Conservation (phyloP, 2,888 invertebrate genomes). For the Hemicrepidius hirtus region DNA sequence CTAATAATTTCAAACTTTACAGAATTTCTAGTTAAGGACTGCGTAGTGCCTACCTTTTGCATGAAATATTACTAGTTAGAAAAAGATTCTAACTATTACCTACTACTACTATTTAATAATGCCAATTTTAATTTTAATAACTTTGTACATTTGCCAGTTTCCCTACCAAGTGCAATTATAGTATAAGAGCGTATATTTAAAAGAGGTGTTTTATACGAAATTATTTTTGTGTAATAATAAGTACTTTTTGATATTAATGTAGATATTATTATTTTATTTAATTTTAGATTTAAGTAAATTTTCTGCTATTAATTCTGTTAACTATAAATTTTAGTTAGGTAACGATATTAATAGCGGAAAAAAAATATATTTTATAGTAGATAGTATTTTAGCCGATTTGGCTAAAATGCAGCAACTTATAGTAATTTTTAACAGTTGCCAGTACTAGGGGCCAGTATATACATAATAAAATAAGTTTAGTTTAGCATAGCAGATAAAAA, state of each 20-base stretch:
- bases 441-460: conserved; percentile 55
- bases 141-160: conserved; percentile 44
- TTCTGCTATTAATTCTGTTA: conserved; percentile 32
- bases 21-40: too few species aligned
- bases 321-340: too few species aligned
- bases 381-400: conserved; percentile 1
- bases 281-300: conserved; percentile 25
- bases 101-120: conserved; percentile 1
- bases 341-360: conserved; percentile 9
- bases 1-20: too few species aligned
- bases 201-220: conserved; percentile 27
- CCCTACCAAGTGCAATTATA: conserved; percentile 53
- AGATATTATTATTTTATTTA: conserved; percentile 32
- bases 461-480: conserved; percentile 41
- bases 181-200: conserved; percentile 33
- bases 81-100: background rate
- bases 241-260: conserved; percentile 33
- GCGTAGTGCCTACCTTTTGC: too few species aligned
- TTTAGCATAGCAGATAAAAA: conserved; percentile 26
- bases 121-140: conserved; percentile 10
- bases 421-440: conserved; percentile 47
- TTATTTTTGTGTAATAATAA: conserved; percentile 10
- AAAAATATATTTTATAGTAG: background rate
- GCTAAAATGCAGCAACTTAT: conserved; percentile 7
- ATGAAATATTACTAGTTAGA: too few species aligned